Base-by-base conservation (phyloP, 2,113 vertebrate species). In the Lepus americanus region DNA sequence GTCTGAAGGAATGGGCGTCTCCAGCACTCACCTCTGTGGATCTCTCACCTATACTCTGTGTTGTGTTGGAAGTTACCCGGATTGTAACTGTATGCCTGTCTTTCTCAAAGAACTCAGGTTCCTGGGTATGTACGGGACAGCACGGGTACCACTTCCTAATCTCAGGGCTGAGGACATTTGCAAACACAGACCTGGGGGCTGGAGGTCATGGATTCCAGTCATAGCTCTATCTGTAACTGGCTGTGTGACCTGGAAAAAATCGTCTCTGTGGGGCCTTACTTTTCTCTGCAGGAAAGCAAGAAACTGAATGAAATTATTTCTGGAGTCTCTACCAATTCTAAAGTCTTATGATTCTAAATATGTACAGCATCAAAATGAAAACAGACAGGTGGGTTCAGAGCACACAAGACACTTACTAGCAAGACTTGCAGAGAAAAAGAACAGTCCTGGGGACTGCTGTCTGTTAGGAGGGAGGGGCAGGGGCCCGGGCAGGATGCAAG, bases 231-330 rank as follows among this genome's bases (percentile, higher is more conserved):
- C 29, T 81, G 63, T 31, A 76, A 83, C 53, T 53, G 66, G 59
- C 25, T 95, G 25, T 77, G 27, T 69, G 61, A 70, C 29, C 23
- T 27, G 49, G 44, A 63, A 72, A 39, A 87, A 95, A 22, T 1
- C 31, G 44, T 87, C 81, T 95, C 49, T 55, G 29, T 92, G 64
- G 49, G 49, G n/a, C 11, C 80, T 90, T 61, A 82, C 20, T 95
- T 96, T 87, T 78, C 72, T 93, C 89, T 92, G 17, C 53, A 89
- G 33, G 69, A 95, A 92, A 88, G 77, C 19, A 92, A 91, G 33
- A 23, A 94, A 77, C 1, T 66, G 27, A 74, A 44, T 64, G 0
- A 94, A 74, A 69, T 80, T 59, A 61, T 81, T 90, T 90, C 85
- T 95, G 17, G 79, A 95, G 49, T 95, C 31, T 36, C n/a, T 88